These are phyloP conservation scores for Andrena trimmerana DNA, from an alignment of 2,888 invertebrate genomes.

Conservation along the genomic window DNA sequence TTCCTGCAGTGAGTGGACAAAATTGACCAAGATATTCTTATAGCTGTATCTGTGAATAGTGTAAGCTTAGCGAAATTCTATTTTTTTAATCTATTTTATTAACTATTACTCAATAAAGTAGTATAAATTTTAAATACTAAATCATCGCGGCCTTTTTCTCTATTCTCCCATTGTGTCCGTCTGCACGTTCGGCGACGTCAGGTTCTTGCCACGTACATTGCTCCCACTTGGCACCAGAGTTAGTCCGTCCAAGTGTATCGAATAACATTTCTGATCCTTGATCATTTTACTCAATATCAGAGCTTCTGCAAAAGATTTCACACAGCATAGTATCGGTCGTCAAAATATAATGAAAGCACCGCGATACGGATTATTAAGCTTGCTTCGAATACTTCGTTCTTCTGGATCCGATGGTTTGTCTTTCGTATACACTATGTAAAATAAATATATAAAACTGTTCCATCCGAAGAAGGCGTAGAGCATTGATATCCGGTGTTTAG, in stretches of 20 bases:
- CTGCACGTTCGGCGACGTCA: too few species aligned
- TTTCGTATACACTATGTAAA: fast-evolving
- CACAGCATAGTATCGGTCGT: too few species aligned
- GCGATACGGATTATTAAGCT: not conserved
- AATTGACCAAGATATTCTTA: constrained; percentile 20
- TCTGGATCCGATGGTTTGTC: not conserved
- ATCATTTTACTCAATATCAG: fast-evolving
- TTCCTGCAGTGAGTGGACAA: not conserved
- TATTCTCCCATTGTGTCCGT: not conserved
- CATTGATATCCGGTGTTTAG: not conserved
- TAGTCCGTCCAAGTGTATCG: not conserved
- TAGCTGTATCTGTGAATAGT: constrained; percentile 31
- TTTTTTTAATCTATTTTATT: constrained; percentile 43
- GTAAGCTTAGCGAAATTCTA: constrained; percentile 25
- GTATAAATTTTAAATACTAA: not conserved
- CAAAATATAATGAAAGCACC: not conserved
- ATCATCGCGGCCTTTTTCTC: not conserved
- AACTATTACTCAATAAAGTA: constrained; percentile 4
- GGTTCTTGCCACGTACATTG: too few species aligned
- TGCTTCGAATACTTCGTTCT: constrained; percentile 31
- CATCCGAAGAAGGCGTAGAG: constrained; percentile 64
- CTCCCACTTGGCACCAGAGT: too few species aligned
- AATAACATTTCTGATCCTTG: not conserved
- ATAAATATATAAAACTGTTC: constrained; percentile 39
- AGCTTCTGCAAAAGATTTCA: not conserved